Base-by-base conservation (phyloP, 2,113 vertebrate species). In the Campylomormyrus numenius region DNA sequence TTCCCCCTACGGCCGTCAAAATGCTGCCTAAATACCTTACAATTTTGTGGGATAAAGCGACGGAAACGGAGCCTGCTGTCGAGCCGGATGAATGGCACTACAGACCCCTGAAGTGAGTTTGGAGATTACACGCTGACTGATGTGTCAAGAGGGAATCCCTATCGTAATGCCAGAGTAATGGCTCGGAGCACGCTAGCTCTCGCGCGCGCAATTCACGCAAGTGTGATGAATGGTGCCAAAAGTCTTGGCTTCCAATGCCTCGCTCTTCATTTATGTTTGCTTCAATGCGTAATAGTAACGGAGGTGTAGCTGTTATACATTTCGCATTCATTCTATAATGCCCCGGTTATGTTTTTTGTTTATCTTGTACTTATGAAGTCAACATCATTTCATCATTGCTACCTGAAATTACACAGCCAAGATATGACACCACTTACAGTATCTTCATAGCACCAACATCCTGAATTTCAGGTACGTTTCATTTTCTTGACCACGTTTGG, bases 81-180 rank as follows among this genome's bases (percentile, higher is more conserved):
- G 3, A 48, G 46, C 31, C 7, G 17, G 27, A 49, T 35, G 62
- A 80, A 21, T 24, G 48, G 88, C 88, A 35, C 48, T 80, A n/a
- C 21, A 70, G 88, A 35, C 17, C 66, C 88, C 48, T 24, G 27
- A 39, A 52, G 70, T 80, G n/a, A 89, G 70, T 35, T 77, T 50
- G 13, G 88, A 49, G 88, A 89, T 80, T 89, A 52, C 46, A 52
- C 88, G 62, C 46, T 74, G 53, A 27, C 62, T 74, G 50, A 88
- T 17, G 88, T 89, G 88, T 80, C 17, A 88, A 62, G 88, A 39
- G 66, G 70, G 48, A 31, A 52, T 89, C 66, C 88, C 62, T 89
- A 13, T 19, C 58, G 49, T 89, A 89, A 89, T 21, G 48, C 74
- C 27, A 11, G 15, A 46, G 45, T 89, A 74, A 35, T 49, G 49